These are phyloP conservation scores for Cynaeus angustus DNA, from an alignment of 2,888 invertebrate species.

Conservation along the genomic window DNA sequence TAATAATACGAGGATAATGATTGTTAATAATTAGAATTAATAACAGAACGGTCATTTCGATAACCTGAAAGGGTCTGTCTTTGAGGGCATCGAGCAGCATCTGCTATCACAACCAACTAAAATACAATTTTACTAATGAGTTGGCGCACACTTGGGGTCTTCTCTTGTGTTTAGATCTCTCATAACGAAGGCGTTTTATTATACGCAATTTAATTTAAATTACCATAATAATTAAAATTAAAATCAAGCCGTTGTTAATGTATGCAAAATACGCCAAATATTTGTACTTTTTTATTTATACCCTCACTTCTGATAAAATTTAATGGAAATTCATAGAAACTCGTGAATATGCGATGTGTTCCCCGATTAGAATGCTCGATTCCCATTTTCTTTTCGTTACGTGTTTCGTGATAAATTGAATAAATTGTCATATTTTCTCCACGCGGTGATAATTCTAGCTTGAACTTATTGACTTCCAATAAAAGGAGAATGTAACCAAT, in stretches of 20 bases:
- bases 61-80: constrained; percentile 22
- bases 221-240: constrained; percentile 41
- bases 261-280: constrained; percentile 27
- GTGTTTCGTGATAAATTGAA: constrained; percentile 23
- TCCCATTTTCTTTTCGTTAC: neutral
- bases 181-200: constrained; percentile 34
- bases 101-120: constrained; percentile 48
- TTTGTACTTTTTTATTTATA: constrained; percentile 29
- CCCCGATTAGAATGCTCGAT: constrained; percentile 1
- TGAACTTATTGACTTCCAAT: constrained; percentile 29
- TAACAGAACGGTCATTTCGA: constrained; percentile 1
- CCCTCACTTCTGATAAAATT: constrained; percentile 14
- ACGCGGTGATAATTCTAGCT: constrained; percentile 8
- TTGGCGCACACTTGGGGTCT: constrained; percentile 39
- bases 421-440: constrained; percentile 26
- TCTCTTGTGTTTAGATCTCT: constrained; percentile 29
- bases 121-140: constrained; percentile 53
- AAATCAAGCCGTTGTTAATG: constrained; percentile 35
- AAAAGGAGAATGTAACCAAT: constrained; percentile 18
- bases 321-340: constrained; percentile 13
- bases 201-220: constrained; percentile 43
- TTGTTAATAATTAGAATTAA: neutral
- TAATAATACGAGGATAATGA: neutral
- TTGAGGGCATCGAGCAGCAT: constrained; percentile 41
- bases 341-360: constrained; percentile 8